Conservation (phyloP, 2,797 vertebrate genomes). For the Mareca penelope region DNA sequence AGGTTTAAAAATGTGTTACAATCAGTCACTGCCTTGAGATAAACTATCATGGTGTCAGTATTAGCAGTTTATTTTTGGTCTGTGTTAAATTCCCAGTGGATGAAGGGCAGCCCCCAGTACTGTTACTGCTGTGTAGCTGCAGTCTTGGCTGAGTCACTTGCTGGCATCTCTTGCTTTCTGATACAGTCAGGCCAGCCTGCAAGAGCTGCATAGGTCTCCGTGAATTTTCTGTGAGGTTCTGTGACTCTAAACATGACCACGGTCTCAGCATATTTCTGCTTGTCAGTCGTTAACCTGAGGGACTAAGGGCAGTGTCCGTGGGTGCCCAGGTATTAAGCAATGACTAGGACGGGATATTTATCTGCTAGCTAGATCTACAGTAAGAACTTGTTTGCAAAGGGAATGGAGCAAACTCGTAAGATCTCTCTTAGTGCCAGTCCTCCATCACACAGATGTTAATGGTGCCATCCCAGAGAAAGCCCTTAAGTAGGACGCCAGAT, state of each 20-base stretch:
- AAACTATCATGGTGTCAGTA: not conserved
- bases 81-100: not conserved
- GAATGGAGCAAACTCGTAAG: not conserved
- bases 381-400: not conserved
- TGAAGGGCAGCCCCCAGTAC: not conserved
- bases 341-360: slow-evolving; percentile 21
- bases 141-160: not conserved
- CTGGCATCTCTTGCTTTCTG: not conserved
- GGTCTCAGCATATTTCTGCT: slow-evolving; percentile 16
- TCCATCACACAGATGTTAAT: not conserved
- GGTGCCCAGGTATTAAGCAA: slow-evolving; percentile 28
- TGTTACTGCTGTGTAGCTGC: not conserved
- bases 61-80: not conserved
- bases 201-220: not conserved
- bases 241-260: slow-evolving; percentile 9
- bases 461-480: not conserved
- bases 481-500: not conserved
- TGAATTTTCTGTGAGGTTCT: slow-evolving; percentile 13
- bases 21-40: not conserved
- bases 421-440: not conserved
- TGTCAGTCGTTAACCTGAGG: slow-evolving; percentile 11
- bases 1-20: not conserved
- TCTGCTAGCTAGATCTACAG: not conserved
- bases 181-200: not conserved
- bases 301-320: not conserved